phyloP scores from a whole-genome alignment of 2,888 invertebrate genomes.

The Polylopha cassiicola region DNA sequence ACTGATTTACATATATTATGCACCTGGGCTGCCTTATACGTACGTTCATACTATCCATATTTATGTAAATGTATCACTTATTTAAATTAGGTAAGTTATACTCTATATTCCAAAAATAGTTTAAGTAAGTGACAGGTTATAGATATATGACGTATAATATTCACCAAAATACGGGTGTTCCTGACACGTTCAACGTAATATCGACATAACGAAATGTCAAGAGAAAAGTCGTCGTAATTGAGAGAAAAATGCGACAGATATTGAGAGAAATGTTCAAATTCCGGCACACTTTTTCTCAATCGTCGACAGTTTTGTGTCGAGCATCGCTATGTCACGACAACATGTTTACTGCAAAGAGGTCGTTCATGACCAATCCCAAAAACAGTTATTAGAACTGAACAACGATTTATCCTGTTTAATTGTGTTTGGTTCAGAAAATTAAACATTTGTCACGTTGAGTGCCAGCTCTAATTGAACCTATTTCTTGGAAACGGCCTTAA shows the following conservation, averaged over 20 bases:
- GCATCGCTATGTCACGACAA: constrained; percentile 5
- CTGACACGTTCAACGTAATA: too few species aligned
- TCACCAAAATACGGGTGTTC: too few species aligned
- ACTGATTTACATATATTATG: background rate
- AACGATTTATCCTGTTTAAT: too few species aligned
- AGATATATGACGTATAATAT: too few species aligned
- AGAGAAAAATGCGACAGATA: constrained; percentile 15
- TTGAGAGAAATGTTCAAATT: constrained; percentile 14
- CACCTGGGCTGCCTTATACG: background rate
- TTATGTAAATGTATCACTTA: constrained; percentile 4
- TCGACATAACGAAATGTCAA: constrained; percentile 15
- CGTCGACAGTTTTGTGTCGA: constrained; percentile 10
- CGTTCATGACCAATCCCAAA: background rate
- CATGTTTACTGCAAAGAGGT: constrained; percentile 12
- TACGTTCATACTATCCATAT: background rate
- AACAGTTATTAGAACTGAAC: background rate
- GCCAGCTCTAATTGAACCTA: constrained; percentile 18
- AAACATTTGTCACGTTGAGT: constrained; percentile 16
- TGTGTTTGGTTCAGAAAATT: constrained; percentile 14
- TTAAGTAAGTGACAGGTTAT: too few species aligned
- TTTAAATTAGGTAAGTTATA: too few species aligned
- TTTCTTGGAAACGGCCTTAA: constrained; percentile 15
- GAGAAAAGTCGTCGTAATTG: constrained; percentile 13
- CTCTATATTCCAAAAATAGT: too few species aligned
- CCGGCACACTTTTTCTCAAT: constrained; percentile 6